Conservation (phyloP, 2,797 vertebrate species). For the Forpus xanthops region DNA sequence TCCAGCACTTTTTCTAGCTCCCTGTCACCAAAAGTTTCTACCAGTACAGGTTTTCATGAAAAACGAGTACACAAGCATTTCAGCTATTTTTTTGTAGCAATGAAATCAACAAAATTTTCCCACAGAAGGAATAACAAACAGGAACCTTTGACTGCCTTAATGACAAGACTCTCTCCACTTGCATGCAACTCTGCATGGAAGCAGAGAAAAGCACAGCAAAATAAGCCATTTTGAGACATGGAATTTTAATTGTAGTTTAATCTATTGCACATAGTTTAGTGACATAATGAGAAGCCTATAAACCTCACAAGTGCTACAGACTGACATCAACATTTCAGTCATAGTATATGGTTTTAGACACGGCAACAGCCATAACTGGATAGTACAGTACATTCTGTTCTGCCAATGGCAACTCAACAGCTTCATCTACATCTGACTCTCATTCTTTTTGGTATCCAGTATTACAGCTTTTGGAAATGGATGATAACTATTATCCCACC, state of each 20-base stretch:
- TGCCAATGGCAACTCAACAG: slow-evolving; percentile 12
- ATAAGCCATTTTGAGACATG: not conserved
- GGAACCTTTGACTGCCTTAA: not conserved
- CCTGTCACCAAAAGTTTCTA: not conserved
- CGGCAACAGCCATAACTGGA: not conserved
- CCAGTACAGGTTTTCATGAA: not conserved
- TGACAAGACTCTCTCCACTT: not conserved
- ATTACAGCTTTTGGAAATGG: slow-evolving; percentile 18
- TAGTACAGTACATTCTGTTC: slow-evolving; percentile 37
- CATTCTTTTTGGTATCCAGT: slow-evolving; percentile 41
- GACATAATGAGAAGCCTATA: not conserved
- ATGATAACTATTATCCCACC: not conserved
- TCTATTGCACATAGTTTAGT: not conserved
- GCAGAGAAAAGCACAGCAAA: not conserved
- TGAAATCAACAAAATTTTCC: not conserved
- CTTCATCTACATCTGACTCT: slow-evolving; percentile 44
- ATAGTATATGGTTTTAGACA: slow-evolving; percentile 3
- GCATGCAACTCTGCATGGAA: not conserved
- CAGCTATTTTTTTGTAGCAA: not conserved
- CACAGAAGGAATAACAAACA: not conserved
- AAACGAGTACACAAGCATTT: not conserved
- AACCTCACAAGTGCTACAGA: slow-evolving; percentile 17
- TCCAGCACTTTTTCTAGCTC: not conserved
- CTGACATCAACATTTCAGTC: slow-evolving; percentile 31
- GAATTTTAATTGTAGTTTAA: slow-evolving; percentile 39